phyloP scores from a whole-genome alignment of 1,140 invertebrate genomes.

The Armadillidium nasatum region DNA sequence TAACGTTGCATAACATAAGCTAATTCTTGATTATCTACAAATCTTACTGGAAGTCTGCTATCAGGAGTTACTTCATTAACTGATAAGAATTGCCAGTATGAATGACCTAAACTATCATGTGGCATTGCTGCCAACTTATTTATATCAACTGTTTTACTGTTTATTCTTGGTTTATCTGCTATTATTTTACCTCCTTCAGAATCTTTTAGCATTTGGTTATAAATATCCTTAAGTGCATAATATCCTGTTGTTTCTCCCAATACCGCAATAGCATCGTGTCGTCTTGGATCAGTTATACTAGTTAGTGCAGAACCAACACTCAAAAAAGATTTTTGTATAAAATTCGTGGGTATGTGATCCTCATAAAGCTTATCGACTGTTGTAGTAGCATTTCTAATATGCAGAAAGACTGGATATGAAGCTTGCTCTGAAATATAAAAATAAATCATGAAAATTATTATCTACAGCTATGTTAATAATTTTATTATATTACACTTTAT shows the following conservation, averaged over 20 bases:
- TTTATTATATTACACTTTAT: too few relatives aligned
- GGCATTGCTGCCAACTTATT: conserved; percentile 65
- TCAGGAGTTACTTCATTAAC: conserved; percentile 90
- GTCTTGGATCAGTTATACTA: conserved; percentile 47
- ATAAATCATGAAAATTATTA: too few relatives aligned
- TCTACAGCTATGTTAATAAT: too few relatives aligned
- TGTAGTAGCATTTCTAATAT: too few relatives aligned
- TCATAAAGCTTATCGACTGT: conserved; percentile 13
- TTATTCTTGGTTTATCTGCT: conserved; percentile 76
- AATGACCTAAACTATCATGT: conserved; percentile 72
- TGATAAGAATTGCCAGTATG: conserved; percentile 75
- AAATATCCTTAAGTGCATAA: conserved; percentile 63
- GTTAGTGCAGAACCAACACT: conserved; percentile 62
- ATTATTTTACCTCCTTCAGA: conserved; percentile 43
- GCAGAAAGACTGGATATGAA: too few relatives aligned
- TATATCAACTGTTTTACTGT: conserved; percentile 73
- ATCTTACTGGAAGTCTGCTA: conserved; percentile 77
- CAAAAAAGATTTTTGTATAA: conserved; percentile 69
- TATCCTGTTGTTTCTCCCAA: conserved; percentile 83
- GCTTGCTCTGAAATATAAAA: too few relatives aligned
- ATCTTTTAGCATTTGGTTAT: conserved; percentile 61
- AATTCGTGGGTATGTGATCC: conserved; percentile 63
- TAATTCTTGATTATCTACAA: conserved; percentile 82
- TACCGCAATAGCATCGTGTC: conserved; percentile 85
- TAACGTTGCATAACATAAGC: conserved; percentile 97